Evolutionary conservation across 2,888 invertebrate species (phyloP), one percentile per base, ranked within the genome.

Genomic region (Hemicrepidius hirtus): DNA sequence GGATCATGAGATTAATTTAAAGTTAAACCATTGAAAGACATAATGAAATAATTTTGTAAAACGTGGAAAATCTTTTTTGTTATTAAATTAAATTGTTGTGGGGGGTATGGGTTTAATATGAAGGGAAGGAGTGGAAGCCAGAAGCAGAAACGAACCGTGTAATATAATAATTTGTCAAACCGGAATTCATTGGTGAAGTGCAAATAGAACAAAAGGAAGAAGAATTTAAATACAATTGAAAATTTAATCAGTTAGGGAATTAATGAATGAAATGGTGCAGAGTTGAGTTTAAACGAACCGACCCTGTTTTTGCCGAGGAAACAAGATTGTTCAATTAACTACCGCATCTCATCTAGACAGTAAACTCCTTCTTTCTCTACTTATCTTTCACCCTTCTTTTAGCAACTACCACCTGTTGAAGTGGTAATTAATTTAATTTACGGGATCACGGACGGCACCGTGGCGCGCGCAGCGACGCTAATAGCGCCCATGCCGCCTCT

Each of bases 401-500:
- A 75, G 74, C 76, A 66, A 77, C 79, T 78, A 77, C 82, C 84
- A 84, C 84, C 83, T 84, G 84, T 84, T 84, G 84, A 84, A 82
- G 80, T 79, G 80, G 82, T 83, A 84, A 84, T 84, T 84, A 84
- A 84, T 84, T 82, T 84, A 83, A 84, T 84, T 84, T 83, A 82
- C 81, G 81, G 77, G 82, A 83, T 83, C 81, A 81, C 80, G 76
- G 78, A 78, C 76, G 71, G 75, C 74, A 73, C 53, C 63, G 66
- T 44, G 70, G 74, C 77, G 76, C 70, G 76, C 78, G 75, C 75
- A 68, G 57, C 28, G 21, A 59, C 67, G 59, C 75, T 78, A 78
- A 75, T 75, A 78, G 78, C 77, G 77, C 79, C 79, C 77, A 77
- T 80, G 78, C 76, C 73, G 74, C 74, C 66, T 76, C 79, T 81